Percentiles rank a stretch among this genome's conserved stretches.
Conservation (phyloP, 2,797 vertebrate genomes). For the Danio aesculapii region DNA sequence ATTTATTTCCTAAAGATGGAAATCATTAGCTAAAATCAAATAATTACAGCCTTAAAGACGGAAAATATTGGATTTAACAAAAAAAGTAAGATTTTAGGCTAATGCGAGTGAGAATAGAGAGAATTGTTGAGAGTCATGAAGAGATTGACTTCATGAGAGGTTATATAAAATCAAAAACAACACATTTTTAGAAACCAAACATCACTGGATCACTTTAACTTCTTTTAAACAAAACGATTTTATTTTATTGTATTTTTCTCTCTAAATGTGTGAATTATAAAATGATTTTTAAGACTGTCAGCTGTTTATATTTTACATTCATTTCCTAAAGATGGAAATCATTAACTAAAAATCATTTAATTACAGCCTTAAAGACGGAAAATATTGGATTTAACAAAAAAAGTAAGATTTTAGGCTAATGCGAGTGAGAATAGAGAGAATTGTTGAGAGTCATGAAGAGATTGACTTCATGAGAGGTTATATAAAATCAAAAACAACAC, state of each 20-base stretch:
- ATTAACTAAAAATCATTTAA: too few species aligned
- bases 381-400: slow-evolving; percentile 20
- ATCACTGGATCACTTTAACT: too few species aligned
- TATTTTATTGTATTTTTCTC: too few species aligned
- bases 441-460: too few species aligned
- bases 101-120: too few species aligned
- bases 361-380: slow-evolving; percentile 49
- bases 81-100: not conserved
- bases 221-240: too few species aligned
- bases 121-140: not conserved
- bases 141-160: not conserved
- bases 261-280: not conserved
- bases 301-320: not conserved
- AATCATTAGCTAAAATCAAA: too few species aligned
- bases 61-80: slow-evolving; percentile 26
- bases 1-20: too few species aligned
- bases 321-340: not conserved
- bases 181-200: not conserved
- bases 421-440: too few species aligned
- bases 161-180: not conserved
- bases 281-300: not conserved
- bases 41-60: slow-evolving; percentile 40
- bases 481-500: too few species aligned
- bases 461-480: too few species aligned
- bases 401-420: not conserved